A percentile compares a stretch with the other conserved stretches of the same genome.
Evolutionary conservation across 2,113 vertebrate genomes (phyloP).

Genomic region (Melanocharis versteri): DNA sequence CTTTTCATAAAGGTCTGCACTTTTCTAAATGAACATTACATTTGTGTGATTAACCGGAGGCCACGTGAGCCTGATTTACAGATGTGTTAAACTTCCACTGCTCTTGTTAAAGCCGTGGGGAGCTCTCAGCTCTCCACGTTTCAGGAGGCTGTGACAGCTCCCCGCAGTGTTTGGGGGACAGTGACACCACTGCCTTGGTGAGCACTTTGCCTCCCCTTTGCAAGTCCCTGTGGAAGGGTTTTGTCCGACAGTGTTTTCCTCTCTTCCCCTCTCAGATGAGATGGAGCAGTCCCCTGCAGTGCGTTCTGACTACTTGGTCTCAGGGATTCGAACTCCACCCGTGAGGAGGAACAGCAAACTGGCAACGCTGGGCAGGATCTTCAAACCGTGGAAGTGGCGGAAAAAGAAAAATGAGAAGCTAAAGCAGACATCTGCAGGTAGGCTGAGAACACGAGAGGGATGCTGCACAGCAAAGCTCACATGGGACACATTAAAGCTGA

Average conservation of each 20-base stretch:
- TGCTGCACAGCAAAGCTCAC: background rate
- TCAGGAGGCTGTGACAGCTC: background rate
- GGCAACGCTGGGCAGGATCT: constrained; percentile 93
- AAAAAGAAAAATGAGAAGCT: constrained; percentile 97
- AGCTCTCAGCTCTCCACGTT: background rate
- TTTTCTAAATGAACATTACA: background rate
- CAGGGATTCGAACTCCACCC: constrained; percentile 90
- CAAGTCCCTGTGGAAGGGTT: background rate
- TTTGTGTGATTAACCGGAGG: background rate
- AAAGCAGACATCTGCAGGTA: constrained; percentile 88
- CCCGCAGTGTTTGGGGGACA: background rate
- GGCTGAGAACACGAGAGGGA: background rate
- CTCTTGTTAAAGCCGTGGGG: background rate
- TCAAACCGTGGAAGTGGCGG: constrained; percentile 98
- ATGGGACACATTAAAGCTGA: background rate
- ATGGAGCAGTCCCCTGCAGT: constrained; percentile 88
- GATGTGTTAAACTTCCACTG: background rate
- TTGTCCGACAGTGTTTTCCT: background rate
- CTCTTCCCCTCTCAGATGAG: constrained; percentile 75
- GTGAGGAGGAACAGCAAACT: constrained; percentile 92
- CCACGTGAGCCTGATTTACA: background rate
- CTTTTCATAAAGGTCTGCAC: background rate
- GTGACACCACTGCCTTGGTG: background rate
- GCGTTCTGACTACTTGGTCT: constrained; percentile 86
- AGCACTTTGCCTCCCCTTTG: too few relatives aligned